Evolutionary conservation across 2,113 vertebrate genomes (phyloP).

Genomic region (Trachemys scripta): DNA sequence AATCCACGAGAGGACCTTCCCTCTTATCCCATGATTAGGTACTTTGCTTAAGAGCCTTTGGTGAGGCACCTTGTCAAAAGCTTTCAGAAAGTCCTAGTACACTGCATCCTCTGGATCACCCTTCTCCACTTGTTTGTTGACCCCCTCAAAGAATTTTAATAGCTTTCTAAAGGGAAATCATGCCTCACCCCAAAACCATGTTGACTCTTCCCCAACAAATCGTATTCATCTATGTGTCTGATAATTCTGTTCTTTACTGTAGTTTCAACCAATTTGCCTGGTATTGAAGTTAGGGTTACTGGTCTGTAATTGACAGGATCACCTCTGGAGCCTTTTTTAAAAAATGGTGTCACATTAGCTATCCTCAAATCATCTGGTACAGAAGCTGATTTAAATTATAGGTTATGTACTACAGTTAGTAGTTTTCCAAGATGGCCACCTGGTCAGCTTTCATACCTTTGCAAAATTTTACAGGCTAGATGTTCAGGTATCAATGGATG

Average conservation of each 20-base stretch:
- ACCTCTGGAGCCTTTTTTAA: background rate
- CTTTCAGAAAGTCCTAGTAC: too few relatives aligned
- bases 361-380: background rate
- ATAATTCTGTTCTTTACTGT: background rate
- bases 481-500: background rate
- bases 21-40: too few relatives aligned
- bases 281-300: background rate
- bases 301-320: background rate
- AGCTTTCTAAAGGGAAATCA: background rate
- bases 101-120: too few relatives aligned
- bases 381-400: background rate
- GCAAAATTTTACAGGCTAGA: background rate
- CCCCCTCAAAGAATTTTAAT: background rate
- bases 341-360: background rate
- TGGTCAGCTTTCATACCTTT: background rate
- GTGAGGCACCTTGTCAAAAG: too few relatives aligned
- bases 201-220: background rate
- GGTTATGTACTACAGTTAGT: background rate
- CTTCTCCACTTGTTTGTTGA: too few relatives aligned
- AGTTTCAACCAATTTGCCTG: background rate
- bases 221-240: background rate
- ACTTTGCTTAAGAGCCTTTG: too few relatives aligned
- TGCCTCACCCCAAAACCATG: background rate
- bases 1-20: too few relatives aligned
- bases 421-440: background rate